Evolutionary conservation across 1,140 invertebrate genomes (phyloP).

Genomic region (Chelonus insularis): DNA sequence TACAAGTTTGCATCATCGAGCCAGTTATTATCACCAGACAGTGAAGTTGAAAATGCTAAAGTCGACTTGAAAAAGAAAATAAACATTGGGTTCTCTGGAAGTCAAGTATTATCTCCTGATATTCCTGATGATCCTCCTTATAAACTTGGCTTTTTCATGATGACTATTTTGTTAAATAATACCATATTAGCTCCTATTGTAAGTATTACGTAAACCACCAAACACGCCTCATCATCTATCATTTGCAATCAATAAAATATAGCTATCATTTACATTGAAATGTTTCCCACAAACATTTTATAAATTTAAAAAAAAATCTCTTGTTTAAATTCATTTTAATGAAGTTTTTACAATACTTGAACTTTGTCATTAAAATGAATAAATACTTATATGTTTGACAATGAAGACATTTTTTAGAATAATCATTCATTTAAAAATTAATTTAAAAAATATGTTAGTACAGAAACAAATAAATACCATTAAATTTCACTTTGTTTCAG

Average conservation of each 20-base stretch:
- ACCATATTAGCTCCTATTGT: conserved; percentile 54
- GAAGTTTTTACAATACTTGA: too few relatives aligned
- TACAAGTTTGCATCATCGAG: conserved; percentile 32
- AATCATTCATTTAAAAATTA: too few relatives aligned
- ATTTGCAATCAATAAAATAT: too few relatives aligned
- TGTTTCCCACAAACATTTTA: too few relatives aligned
- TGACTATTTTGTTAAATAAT: conserved; percentile 62
- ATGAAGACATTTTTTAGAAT: too few relatives aligned
- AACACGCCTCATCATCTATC: too few relatives aligned
- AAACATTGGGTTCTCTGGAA: conserved; percentile 38
- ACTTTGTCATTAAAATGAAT: too few relatives aligned
- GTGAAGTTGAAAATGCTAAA: conserved; percentile 47
- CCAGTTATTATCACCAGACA: conserved; percentile 36
- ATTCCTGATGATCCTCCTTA: conserved; percentile 59
- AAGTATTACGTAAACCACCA: conserved; percentile 43
- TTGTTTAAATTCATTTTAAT: too few relatives aligned
- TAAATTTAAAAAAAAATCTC: too few relatives aligned
- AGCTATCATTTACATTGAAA: too few relatives aligned
- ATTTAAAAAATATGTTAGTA: too few relatives aligned
- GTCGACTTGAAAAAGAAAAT: conserved; percentile 41
- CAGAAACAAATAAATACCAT: not conserved
- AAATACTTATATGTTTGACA: not conserved
- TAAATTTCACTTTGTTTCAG: conserved; percentile 36
- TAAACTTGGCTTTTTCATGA: conserved; percentile 64
- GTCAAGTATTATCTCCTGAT: conserved; percentile 24